These are phyloP conservation scores for Coptotermes formosanus DNA, from an alignment of 1,140 invertebrate species.

Conservation along the genomic window DNA sequence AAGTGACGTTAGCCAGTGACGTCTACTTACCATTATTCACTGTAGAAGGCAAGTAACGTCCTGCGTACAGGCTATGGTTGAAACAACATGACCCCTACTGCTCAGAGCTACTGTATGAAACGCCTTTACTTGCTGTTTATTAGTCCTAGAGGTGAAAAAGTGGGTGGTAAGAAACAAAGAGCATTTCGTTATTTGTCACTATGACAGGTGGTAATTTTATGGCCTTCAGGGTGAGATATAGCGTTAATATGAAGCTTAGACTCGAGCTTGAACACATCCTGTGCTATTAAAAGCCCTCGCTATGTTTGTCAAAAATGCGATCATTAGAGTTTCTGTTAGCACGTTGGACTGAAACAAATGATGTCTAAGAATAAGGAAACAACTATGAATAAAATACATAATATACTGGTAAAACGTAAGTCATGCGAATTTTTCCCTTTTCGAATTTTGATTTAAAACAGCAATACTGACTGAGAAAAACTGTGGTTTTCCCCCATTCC, in stretches of 20 bases:
- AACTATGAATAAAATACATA: too few relatives aligned
- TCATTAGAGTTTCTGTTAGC: background rate
- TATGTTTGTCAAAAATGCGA: background rate
- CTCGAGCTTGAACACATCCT: background rate
- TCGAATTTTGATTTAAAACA: too few relatives aligned
- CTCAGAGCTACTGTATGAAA: background rate
- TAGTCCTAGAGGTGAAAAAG: background rate
- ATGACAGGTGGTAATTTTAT: conserved; percentile 8
- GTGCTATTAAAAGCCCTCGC: background rate
- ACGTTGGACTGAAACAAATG: background rate
- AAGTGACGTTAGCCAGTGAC: too few relatives aligned
- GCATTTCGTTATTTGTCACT: background rate
- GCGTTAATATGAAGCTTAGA: background rate
- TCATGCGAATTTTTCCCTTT: too few relatives aligned
- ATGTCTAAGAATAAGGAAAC: too few relatives aligned
- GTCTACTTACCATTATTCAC: too few relatives aligned
- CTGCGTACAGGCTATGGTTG: background rate
- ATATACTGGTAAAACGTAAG: too few relatives aligned
- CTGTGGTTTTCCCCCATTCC: too few relatives aligned
- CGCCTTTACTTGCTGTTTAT: background rate
- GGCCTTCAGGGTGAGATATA: background rate
- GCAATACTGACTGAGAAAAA: too few relatives aligned
- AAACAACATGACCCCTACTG: background rate
- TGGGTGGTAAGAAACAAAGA: background rate
- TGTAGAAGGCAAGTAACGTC: too few relatives aligned